phyloP scores from a whole-genome alignment of 2,113 vertebrate species.

The Tamias sibiricus region DNA sequence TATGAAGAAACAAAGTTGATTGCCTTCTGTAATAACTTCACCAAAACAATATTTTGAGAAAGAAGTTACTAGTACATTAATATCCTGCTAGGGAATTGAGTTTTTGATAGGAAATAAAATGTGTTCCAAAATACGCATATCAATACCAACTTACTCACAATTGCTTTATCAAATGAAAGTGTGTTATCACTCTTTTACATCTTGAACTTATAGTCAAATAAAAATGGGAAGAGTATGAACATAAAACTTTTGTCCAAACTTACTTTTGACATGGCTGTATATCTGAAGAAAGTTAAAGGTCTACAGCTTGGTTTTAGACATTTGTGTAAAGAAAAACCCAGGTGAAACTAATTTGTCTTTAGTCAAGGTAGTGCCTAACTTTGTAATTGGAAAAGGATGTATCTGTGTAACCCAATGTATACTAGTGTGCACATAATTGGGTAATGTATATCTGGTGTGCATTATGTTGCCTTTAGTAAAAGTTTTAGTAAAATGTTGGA shows the following conservation, averaged over 20 bases:
- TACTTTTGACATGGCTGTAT: neutral
- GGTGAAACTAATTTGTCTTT: neutral
- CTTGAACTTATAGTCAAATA: neutral
- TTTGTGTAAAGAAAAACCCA: neutral
- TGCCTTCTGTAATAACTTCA: neutral
- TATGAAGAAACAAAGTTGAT: slow-evolving; percentile 49
- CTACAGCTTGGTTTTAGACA: neutral
- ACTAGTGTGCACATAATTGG: too few relatives aligned
- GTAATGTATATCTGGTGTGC: neutral
- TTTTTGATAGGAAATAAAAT: slow-evolving; percentile 45
- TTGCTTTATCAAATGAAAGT: neutral
- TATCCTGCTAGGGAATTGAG: slow-evolving; percentile 46
- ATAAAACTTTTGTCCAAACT: neutral
- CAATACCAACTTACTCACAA: neutral
- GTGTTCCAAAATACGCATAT: neutral
- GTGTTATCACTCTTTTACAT: neutral
- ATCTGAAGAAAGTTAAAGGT: neutral
- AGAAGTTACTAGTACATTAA: slow-evolving; percentile 56
- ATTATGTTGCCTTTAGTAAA: neutral
- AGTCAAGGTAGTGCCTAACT: neutral
- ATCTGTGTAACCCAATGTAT: neutral
- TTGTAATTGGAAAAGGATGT: neutral
- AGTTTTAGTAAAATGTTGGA: neutral
- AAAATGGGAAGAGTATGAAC: neutral
- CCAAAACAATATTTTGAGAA: slow-evolving; percentile 54